Conservation (phyloP, 2,113 vertebrate genomes). For the Nothobranchius kuhntae region DNA sequence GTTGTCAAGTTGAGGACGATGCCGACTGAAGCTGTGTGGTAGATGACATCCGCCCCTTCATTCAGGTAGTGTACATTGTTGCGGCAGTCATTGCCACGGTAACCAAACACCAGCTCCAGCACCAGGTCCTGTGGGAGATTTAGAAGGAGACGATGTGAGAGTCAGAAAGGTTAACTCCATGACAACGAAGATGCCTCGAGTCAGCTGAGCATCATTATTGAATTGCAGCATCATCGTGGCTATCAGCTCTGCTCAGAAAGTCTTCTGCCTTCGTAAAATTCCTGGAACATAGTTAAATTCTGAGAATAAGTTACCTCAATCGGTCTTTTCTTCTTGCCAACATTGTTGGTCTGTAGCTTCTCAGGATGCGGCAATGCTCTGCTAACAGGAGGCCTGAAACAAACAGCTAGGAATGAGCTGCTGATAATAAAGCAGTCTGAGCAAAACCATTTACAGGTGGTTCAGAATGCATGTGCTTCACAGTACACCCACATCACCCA, state of each 20-base stretch:
- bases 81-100: constrained; percentile 96
- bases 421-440: not conserved
- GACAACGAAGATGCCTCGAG: constrained; percentile 55
- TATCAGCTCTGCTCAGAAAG: not conserved
- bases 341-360: constrained; percentile 97
- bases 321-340: constrained; percentile 97
- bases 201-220: constrained; percentile 38
- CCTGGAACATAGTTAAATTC: not conserved
- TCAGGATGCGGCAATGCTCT: constrained; percentile 95
- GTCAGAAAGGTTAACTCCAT: constrained; percentile 68
- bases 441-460: too few species aligned
- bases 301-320: constrained; percentile 87
- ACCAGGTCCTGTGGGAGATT: constrained; percentile 88
- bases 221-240: constrained; percentile 49
- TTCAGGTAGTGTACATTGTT: constrained; percentile 99
- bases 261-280: not conserved
- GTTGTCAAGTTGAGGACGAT: constrained; percentile 94
- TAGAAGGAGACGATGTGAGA: constrained; percentile 30
- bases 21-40: constrained; percentile 94
- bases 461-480: too few species aligned
- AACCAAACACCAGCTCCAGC: constrained; percentile 95
- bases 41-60: constrained; percentile 96
- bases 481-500: too few species aligned
- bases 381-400: constrained; percentile 96
- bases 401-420: constrained; percentile 75